Percentiles rank a stretch among this genome's conserved stretches.
Conservation (phyloP, 2,797 vertebrate genomes). For the Lerista edwardsae region DNA sequence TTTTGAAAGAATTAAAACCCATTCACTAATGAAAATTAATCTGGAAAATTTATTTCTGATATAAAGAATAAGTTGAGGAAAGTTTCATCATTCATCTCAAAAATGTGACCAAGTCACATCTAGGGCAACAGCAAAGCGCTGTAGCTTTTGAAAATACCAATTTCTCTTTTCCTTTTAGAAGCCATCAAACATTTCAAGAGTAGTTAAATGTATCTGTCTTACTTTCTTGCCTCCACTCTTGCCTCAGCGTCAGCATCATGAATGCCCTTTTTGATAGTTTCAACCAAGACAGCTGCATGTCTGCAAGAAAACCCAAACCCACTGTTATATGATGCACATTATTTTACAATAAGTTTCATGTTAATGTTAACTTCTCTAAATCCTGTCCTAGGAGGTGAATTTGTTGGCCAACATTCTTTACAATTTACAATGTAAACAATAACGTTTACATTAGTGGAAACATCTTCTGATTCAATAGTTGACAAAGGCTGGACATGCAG, state of each 20-base stretch:
- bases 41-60: background rate
- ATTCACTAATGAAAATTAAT: background rate
- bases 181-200: background rate
- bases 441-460: background rate
- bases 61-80: background rate
- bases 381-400: background rate
- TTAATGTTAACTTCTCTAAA: constrained; percentile 3
- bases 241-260: constrained; percentile 96
- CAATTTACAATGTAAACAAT: no score
- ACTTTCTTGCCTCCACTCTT: constrained; percentile 97
- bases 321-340: background rate
- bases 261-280: constrained; percentile 97
- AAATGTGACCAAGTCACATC: background rate
- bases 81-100: background rate
- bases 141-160: background rate
- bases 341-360: background rate
- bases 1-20: background rate
- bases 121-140: background rate
- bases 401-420: no score
- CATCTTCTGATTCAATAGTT: background rate
- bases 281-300: constrained; percentile 92
- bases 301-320: constrained; percentile 73
- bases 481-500: background rate
- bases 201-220: constrained; percentile 68
- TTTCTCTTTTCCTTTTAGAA: background rate